Percentiles rank a stretch among this genome's conserved stretches.
phyloP scores from a whole-genome alignment of 2,888 invertebrate genomes.

The Phyllotreta cruciferae region DNA sequence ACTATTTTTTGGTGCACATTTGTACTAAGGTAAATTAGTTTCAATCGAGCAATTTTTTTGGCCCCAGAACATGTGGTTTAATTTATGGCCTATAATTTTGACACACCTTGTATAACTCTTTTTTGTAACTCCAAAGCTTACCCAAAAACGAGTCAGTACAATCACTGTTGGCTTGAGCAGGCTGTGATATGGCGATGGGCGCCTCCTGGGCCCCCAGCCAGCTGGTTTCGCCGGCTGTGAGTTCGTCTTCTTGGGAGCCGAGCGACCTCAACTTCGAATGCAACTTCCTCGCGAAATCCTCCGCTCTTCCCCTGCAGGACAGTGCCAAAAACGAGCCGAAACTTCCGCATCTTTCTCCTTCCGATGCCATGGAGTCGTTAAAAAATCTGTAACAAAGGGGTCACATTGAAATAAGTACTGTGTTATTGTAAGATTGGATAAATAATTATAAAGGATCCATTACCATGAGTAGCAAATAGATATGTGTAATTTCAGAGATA shows the following conservation, averaged over 20 bases:
- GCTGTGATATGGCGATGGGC: conserved; percentile 59
- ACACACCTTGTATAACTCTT: no score
- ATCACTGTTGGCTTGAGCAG: conserved; percentile 60
- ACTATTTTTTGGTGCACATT: no score
- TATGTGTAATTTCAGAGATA: no score
- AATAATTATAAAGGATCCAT: background rate
- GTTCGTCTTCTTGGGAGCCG: conserved; percentile 63
- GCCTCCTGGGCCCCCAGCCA: conserved; percentile 53
- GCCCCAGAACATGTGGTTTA: no score
- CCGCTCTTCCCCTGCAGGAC: conserved; percentile 82
- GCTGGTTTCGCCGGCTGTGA: conserved; percentile 45
- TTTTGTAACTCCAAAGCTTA: background rate
- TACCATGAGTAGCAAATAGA: no score
- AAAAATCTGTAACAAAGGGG: conserved; percentile 19
- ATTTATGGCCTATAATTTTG: no score
- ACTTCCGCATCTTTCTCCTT: conserved; percentile 69
- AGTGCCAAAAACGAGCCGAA: conserved; percentile 75
- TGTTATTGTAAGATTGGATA: background rate
- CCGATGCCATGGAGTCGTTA: conserved; percentile 54
- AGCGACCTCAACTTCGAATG: conserved; percentile 77
- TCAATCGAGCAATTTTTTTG: no score
- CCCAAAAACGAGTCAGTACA: conserved; percentile 58
- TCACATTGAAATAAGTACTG: background rate
- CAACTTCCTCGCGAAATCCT: conserved; percentile 80
- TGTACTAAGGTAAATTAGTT: no score